Evolutionary conservation across 2,797 vertebrate species (phyloP).

Genomic region (Acropternis orthonyx): DNA sequence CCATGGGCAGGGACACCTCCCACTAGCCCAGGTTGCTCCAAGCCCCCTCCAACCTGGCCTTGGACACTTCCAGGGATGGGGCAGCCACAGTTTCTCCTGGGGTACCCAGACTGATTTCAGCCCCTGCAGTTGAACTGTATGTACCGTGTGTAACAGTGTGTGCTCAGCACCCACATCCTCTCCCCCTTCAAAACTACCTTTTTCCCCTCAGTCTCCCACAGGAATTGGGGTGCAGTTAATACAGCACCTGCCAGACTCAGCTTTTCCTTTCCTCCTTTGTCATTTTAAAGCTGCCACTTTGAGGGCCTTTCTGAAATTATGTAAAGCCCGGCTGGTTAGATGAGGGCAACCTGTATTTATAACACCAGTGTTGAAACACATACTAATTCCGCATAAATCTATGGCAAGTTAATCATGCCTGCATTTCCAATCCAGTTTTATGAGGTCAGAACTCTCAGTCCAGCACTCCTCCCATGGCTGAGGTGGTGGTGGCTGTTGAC

Average conservation of each 20-base stretch:
- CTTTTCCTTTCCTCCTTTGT: background rate
- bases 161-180: background rate
- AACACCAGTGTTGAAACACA: constrained; percentile 48
- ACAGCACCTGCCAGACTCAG: background rate
- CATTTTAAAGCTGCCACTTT: constrained; percentile 6
- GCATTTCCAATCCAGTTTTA: constrained; percentile 65
- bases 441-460: constrained; percentile 48
- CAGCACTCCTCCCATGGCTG: background rate
- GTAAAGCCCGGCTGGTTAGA: constrained; percentile 26
- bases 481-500: background rate
- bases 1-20: background rate
- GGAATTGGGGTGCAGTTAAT: background rate
- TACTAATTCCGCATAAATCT: constrained; percentile 66
- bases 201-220: background rate
- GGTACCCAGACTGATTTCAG: background rate
- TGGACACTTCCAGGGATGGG: background rate
- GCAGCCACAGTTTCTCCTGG: background rate
- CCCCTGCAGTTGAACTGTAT: fast-evolving
- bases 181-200: fast-evolving
- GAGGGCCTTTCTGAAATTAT: constrained; percentile 28
- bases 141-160: fast-evolving
- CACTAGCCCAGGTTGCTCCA: background rate
- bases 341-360: constrained; percentile 56
- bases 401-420: constrained; percentile 62
- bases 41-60: fast-evolving